phyloP scores from a whole-genome alignment of 2,113 vertebrate species.

The Psilopsiagon aurifrons region DNA sequence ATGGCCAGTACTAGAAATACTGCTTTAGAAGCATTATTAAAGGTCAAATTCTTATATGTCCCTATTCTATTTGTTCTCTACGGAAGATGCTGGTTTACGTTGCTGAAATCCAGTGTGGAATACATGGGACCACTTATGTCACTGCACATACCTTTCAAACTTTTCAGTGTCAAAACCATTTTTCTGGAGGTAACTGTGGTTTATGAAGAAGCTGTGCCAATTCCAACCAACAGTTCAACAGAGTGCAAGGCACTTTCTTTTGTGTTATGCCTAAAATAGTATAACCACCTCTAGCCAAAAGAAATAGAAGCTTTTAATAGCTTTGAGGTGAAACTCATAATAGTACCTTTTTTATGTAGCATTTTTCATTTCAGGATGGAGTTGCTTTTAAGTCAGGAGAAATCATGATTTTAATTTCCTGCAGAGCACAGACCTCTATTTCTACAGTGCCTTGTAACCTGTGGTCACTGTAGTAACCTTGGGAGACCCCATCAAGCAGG shows the following conservation, averaged over 20 bases:
- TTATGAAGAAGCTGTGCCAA: background rate
- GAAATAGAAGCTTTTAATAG: constrained; percentile 22
- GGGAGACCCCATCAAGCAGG: background rate
- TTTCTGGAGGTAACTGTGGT: background rate
- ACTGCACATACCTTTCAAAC: background rate
- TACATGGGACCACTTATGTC: background rate
- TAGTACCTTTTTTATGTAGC: background rate
- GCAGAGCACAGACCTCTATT: background rate
- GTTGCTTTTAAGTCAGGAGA: background rate
- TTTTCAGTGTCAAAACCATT: background rate
- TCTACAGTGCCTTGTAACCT: background rate
- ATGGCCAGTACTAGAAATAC: background rate
- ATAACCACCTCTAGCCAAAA: constrained; percentile 9
- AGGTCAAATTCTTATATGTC: background rate
- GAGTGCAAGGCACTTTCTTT: background rate
- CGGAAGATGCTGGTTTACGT: background rate
- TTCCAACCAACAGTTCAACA: background rate
- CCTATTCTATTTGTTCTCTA: background rate
- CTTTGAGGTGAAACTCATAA: constrained; percentile 4
- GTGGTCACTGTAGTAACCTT: background rate
- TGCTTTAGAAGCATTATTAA: background rate
- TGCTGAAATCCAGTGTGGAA: background rate
- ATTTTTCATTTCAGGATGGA: constrained; percentile 44
- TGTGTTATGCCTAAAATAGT: background rate
- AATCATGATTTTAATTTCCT: background rate